Percentiles rank a stretch among this genome's conserved stretches.
These are phyloP conservation scores for Orthosia gracilis DNA, from an alignment of 2,888 invertebrate genomes.

Conservation along the genomic window DNA sequence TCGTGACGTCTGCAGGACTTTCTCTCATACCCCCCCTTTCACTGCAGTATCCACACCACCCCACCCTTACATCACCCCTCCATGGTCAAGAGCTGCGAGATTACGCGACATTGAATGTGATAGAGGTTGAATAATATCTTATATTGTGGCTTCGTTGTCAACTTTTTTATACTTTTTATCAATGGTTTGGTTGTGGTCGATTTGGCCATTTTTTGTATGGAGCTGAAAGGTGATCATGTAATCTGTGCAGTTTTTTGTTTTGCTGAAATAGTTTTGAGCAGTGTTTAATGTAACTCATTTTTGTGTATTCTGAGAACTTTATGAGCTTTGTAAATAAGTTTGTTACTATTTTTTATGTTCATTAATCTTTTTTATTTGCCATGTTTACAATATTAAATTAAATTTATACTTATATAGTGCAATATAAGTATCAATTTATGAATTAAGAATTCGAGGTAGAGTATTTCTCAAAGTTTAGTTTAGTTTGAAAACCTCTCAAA, in stretches of 20 bases:
- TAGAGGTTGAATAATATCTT: conserved; percentile 68
- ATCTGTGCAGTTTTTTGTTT: conserved; percentile 10
- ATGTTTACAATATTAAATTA: no score
- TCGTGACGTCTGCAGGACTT: conserved; percentile 69
- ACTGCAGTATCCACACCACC: conserved; percentile 2
- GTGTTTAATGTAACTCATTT: not conserved
- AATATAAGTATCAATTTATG: no score
- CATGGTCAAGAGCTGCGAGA: conserved; percentile 54
- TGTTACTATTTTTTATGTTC: not conserved
- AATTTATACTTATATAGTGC: no score
- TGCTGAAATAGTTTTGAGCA: conserved; percentile 5
- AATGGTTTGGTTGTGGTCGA: conserved; percentile 20
- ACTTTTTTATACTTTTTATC: conserved; percentile 44
- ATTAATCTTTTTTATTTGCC: not conserved
- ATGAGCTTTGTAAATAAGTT: not conserved
- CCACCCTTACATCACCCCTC: conserved; percentile 2
- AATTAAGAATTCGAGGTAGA: no score
- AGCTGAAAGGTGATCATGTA: conserved; percentile 35
- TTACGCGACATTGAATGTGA: conserved; percentile 67
- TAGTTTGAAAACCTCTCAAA: no score
- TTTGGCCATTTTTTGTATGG: conserved; percentile 23
- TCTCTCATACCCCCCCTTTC: conserved; percentile 53
- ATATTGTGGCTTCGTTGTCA: conserved; percentile 40
- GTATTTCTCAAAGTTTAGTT: no score
- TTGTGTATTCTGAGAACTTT: not conserved